Evolutionary conservation across 2,888 invertebrate genomes (phyloP), one percentile per base, ranked within the genome.

Genomic region (Gymnocheta viridis): DNA sequence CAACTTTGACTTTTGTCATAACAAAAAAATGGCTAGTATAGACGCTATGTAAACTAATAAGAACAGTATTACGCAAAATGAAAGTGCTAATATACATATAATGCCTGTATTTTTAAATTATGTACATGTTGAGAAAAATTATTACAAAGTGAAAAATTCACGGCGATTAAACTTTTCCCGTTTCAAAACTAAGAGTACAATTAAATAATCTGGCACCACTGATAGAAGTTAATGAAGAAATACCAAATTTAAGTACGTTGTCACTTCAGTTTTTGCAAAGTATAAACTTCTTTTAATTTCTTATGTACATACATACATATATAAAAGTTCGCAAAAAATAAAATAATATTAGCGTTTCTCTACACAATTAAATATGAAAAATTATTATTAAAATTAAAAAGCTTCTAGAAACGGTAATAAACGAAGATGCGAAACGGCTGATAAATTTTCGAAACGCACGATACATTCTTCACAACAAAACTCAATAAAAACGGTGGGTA

Each of bases 31-130:
- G n/a, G n/a, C n/a, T n/a, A n/a, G n/a, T n/a, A n/a, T n/a, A n/a
- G n/a, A n/a, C n/a, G n/a, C n/a, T n/a, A n/a, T n/a, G n/a, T n/a
- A n/a, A 41, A 19, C 14, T 17, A 44, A 4, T 44, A 47, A 14
- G n/a, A 51, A 69, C 32, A 19, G 17, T 67, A 35, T 82, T 82
- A 82, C 64, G 82, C 70, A 79, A 79, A 76, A 58, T n/a, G 29
- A 70, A 66, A 70, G 29, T 41, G 27, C 12, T 72, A 69, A 58
- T 54, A n/a, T n/a, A n/a, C n/a, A n/a, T n/a, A n/a, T n/a, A n/a
- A n/a, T n/a, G n/a, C n/a, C n/a, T n/a, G n/a, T 29, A 56, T 44
- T 29, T 56, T 69, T 41, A 60, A 35, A 54, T 24, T 35, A 24
- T n/a, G n/a, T n/a, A n/a, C n/a, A n/a, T n/a, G n/a, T 47, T 17